Evolutionary conservation across 2,888 invertebrate species (phyloP).

Genomic region (Dasypolia templi): DNA sequence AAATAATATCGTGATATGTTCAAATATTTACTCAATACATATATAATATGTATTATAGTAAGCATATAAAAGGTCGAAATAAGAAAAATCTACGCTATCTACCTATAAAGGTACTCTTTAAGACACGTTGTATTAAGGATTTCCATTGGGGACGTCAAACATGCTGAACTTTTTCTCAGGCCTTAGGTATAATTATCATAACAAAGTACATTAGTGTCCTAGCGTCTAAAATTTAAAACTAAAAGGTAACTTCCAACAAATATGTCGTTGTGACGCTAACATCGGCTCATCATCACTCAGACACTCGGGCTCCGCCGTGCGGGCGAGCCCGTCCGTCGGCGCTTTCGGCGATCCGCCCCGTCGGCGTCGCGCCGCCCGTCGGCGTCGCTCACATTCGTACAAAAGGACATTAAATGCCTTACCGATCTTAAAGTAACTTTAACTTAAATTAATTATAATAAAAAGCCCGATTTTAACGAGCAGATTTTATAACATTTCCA

Average conservation of each 20-base stretch:
- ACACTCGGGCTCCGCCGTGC: slow-evolving; percentile 2
- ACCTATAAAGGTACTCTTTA: slow-evolving; percentile 88
- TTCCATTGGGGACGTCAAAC: slow-evolving; percentile 68
- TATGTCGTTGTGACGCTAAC: slow-evolving; percentile 60
- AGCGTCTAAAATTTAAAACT: slow-evolving; percentile 87
- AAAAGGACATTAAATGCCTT: slow-evolving; percentile 84
- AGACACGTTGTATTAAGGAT: slow-evolving; percentile 85
- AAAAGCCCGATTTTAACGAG: slow-evolving; percentile 86
- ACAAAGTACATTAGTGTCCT: slow-evolving; percentile 86
- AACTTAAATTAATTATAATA: slow-evolving; percentile 82
- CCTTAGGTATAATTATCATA: slow-evolving; percentile 80
- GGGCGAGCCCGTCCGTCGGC: slow-evolving; percentile 14
- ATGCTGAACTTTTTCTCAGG: slow-evolving; percentile 89
- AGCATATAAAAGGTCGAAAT: slow-evolving; percentile 69
- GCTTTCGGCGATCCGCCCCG: neutral
- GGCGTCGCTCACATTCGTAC: slow-evolving; percentile 71
- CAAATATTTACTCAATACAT: slow-evolving; percentile 74
- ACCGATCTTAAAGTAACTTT: slow-evolving; percentile 73
- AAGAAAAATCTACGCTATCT: slow-evolving; percentile 76
- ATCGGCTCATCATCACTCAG: slow-evolving; percentile 49
- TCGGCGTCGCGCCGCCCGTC: slow-evolving; percentile 36
- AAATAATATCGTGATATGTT: slow-evolving; percentile 75
- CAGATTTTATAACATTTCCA: slow-evolving; percentile 87
- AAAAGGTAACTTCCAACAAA: slow-evolving; percentile 89
- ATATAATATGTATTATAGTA: slow-evolving; percentile 77